Evolutionary conservation across 1,140 invertebrate genomes (phyloP).

Genomic region (Lordiphosa stackelbergi): DNA sequence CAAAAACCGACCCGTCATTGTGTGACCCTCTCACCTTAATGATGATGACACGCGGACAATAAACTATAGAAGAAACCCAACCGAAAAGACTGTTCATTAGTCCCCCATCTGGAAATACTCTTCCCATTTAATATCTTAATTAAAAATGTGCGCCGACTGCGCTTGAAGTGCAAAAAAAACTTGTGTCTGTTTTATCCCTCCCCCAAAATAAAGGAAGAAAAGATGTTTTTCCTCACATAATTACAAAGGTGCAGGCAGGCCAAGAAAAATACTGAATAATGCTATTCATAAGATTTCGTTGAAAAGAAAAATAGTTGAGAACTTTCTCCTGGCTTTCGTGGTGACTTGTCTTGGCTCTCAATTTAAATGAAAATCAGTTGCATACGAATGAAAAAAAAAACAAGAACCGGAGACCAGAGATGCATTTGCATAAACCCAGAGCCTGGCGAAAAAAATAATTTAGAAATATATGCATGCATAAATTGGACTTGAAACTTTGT

Average conservation of each 20-base stretch:
- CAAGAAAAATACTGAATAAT: conserved; percentile 38
- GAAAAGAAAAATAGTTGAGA: conserved; percentile 36
- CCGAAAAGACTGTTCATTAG: conserved; percentile 31
- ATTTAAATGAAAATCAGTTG: conserved; percentile 56
- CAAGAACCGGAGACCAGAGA: conserved; percentile 7
- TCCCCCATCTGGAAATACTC: conserved; percentile 13
- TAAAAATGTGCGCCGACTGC: conserved; percentile 36
- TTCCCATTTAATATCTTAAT: conserved; percentile 48
- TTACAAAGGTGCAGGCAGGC: conserved; percentile 21
- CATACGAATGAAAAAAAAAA: conserved; percentile 34
- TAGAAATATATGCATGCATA: conserved; percentile 32
- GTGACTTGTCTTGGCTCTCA: conserved; percentile 28
- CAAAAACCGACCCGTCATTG: conserved; percentile 17
- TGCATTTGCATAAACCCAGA: conserved; percentile 44
- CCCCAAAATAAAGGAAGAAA: conserved; percentile 3
- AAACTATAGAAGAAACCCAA: conserved; percentile 28
- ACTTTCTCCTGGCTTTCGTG: conserved; percentile 29
- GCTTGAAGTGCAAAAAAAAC: conserved; percentile 19
- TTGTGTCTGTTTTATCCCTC: conserved; percentile 1
- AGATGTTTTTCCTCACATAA: conserved; percentile 30
- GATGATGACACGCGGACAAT: conserved; percentile 37
- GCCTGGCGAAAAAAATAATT: conserved; percentile 10
- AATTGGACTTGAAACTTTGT: conserved; percentile 43
- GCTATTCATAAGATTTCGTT: conserved; percentile 46
- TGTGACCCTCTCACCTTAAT: conserved; percentile 27